Base-by-base conservation (phyloP, 2,888 invertebrate genomes). In the Aphodius sticticus region DNA sequence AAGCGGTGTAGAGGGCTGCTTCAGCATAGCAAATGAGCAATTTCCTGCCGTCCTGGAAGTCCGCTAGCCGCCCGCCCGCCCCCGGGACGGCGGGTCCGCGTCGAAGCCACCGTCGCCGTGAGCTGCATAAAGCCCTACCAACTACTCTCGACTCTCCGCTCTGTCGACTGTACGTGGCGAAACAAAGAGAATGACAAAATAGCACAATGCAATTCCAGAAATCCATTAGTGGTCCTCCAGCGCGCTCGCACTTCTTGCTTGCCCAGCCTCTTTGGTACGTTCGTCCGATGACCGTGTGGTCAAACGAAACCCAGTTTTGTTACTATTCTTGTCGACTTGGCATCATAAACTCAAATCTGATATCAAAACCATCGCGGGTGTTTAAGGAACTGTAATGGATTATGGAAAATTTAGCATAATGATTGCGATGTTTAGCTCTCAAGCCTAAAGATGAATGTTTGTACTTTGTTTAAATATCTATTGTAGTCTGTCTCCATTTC, bases 151-250 rank as follows among this genome's bases (percentile, higher is more conserved):
- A 53, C 53, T 53, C 53, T 53, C 53, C 53, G 53, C 53, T 53
- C 53, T 53, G 53, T 53, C 53, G 53, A 53, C 2, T 53, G 53
- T 53, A 53, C 53, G 53, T 53, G 53, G 53, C 53, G 53, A 53
- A 53, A 78, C 78, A 78, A 78, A 78, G 78, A 75, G 78, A 78
- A 78, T 78, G 76, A 78, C 76, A 78, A 78, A 78, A 69, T 75
- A 75, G 75, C 78, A 78, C 78, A 78, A 78, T 78, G 78, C 78
- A 78, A 75, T 78, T 78, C 78, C 70, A 78, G 75, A 78, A 78
- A 78, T 78, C 78, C 78, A 78, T 78, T 78, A 78, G 78, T 78
- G 76, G 78, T 36, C 78, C 16, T 53, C 53, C 4, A 53, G 53
- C 53, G 53, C 53, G 53, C 53, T 53, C 53, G 53, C 53, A 53